Evolutionary conservation across 2,113 vertebrate genomes (phyloP), one percentile per base, ranked within the genome.

Genomic region (Dicentrarchus labrax): DNA sequence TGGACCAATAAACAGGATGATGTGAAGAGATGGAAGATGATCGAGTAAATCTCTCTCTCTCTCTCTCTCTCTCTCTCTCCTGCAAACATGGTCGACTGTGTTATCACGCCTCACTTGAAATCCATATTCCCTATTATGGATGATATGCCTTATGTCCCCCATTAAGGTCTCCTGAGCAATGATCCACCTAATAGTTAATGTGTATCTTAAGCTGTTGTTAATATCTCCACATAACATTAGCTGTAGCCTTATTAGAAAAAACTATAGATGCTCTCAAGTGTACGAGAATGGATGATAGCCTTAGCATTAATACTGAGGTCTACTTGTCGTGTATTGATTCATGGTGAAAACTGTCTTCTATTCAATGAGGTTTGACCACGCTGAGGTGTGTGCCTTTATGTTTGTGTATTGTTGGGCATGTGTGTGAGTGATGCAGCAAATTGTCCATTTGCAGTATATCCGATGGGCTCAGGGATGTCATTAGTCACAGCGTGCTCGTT

Each of bases 401-500:
- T 80, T 84, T 92, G 90, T 89, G 79, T 88, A 82, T 89, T 89
- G 89, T 80, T 87, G 89, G 89, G 79, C 47, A 6, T 76, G 84
- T 82, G 62, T 92, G 89, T 87, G 90, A 93, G 88, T 86, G 91
- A 94, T 93, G 88, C 92, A 91, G 89, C 87, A 93, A 91, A 94
- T 94, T 93, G 93, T 93, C 91, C 91, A 92, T 94, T 94, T 93
- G 93, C 90, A 85, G 85, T 91, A 86, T 91, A 94, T 95, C 93
- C 89, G 92, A 93, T 94, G 93, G 93, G 93, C 92, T 91, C 93
- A 92, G 91, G 88, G 90, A 92, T 94, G 94, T 94, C 94, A 95
- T 95, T 95, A 95, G 94, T 95, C 94, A 95, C 94, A 94, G 93
- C 89, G 78, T 87, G 94, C 91, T 94, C 92, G 43, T 86, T 91